A percentile compares a stretch with the other conserved stretches of the same genome.
These are phyloP conservation scores for Phrynocephalus forsythii DNA, from an alignment of 2,797 vertebrate genomes.

Conservation along the genomic window DNA sequence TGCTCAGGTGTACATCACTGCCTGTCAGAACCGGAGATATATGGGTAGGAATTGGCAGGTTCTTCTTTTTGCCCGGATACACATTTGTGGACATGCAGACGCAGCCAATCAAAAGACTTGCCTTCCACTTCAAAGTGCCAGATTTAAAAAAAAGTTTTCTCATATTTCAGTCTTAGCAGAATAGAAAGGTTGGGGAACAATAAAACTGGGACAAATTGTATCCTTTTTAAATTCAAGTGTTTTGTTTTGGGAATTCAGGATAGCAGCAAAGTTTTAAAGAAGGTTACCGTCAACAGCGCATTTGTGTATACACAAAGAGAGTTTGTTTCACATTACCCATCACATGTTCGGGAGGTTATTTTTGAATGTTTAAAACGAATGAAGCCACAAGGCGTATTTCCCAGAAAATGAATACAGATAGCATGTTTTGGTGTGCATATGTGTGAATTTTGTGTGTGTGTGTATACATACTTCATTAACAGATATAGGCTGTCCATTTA, in stretches of 20 bases:
- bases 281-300: too few species aligned
- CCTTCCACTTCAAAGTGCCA: neutral
- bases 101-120: fast-evolving
- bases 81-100: neutral
- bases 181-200: neutral
- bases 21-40: neutral
- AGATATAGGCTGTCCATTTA: slow-evolving; percentile 75
- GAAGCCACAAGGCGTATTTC: neutral
- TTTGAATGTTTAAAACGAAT: slow-evolving; percentile 3
- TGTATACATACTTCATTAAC: slow-evolving; percentile 72
- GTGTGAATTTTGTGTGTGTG: slow-evolving; percentile 55
- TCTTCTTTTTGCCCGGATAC: neutral
- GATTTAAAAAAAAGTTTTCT: neutral
- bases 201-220: neutral
- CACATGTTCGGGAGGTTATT: neutral
- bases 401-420: neutral
- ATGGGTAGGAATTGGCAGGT: neutral
- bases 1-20: neutral
- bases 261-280: neutral
- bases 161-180: neutral
- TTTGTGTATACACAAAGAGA: neutral
- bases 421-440: slow-evolving; percentile 1
- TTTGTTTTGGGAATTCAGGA: neutral
- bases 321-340: neutral
- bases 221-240: neutral